phyloP scores from a whole-genome alignment of 2,888 invertebrate genomes.

The Quadroppia sp. region DNA sequence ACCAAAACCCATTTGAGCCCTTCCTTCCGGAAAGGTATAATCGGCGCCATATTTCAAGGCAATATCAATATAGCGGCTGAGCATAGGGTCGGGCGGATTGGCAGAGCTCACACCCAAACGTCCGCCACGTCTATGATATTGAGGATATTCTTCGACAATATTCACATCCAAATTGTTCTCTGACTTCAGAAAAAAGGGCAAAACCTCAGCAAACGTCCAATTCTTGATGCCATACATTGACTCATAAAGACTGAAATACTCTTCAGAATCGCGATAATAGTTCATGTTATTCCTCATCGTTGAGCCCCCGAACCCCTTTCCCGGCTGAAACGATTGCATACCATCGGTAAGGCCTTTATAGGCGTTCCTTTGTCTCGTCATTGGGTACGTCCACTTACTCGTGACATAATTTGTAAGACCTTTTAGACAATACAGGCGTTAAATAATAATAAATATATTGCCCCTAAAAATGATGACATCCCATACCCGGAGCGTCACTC shows the following conservation, averaged over 20 bases:
- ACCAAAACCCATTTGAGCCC: neutral
- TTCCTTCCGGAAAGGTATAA: neutral
- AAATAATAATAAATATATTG: no score
- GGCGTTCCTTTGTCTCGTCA: neutral
- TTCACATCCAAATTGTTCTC: neutral
- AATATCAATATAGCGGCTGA: neutral
- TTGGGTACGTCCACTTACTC: neutral
- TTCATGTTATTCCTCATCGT: neutral
- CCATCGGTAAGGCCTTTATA: neutral
- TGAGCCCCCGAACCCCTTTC: neutral
- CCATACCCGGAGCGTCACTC: neutral
- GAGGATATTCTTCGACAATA: neutral
- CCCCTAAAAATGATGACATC: neutral
- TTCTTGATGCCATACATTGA: neutral
- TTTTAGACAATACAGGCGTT: no score
- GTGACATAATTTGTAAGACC: neutral
- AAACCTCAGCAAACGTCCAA: neutral
- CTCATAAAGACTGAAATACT: neutral
- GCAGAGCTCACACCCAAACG: neutral
- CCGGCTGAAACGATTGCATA: neutral
- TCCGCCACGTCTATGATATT: neutral
- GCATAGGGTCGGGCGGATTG: neutral
- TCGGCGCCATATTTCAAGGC: neutral
- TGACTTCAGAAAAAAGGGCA: neutral
- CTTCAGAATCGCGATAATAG: neutral